These are phyloP conservation scores for Bettongia penicillata DNA, from an alignment of 2,113 vertebrate species.

Conservation along the genomic window DNA sequence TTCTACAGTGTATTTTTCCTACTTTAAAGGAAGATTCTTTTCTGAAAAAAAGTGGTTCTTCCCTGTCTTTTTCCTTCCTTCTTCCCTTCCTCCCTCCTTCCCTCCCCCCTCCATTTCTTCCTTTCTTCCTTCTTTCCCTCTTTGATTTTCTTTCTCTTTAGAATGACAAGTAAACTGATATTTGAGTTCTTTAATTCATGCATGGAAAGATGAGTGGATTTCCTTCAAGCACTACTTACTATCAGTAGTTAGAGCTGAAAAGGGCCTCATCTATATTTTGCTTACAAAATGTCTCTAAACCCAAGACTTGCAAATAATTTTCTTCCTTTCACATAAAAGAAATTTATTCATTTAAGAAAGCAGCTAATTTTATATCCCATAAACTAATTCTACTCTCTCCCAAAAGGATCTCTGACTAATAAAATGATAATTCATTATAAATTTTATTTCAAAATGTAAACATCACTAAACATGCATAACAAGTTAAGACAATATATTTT, in stretches of 20 bases:
- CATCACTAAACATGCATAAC: slow-evolving; percentile 87
- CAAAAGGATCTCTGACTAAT: not conserved
- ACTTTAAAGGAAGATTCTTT: not conserved
- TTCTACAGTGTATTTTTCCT: not conserved
- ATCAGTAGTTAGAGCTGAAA: not conserved
- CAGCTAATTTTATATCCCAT: not conserved
- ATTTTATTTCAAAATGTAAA: slow-evolving; percentile 89
- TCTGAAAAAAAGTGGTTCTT: not conserved
- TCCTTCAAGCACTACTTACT: not conserved
- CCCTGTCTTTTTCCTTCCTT: too few relatives aligned
- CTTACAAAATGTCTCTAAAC: not conserved
- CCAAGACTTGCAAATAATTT: not conserved
- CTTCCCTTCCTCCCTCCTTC: too few relatives aligned
- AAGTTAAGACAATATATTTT: slow-evolving; percentile 84
- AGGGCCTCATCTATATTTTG: not conserved
- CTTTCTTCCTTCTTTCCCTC: not conserved
- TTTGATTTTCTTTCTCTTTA: not conserved
- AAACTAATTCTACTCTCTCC: not conserved
- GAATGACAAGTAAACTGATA: not conserved
- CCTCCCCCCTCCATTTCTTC: not conserved
- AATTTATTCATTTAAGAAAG: not conserved
- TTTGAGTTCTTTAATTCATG: not conserved
- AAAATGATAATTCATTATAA: slow-evolving; percentile 68
- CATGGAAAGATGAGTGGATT: not conserved
- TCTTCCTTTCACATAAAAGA: not conserved